Conservation (phyloP, 1,140 invertebrate genomes). For the Harpegnathos saltator region DNA sequence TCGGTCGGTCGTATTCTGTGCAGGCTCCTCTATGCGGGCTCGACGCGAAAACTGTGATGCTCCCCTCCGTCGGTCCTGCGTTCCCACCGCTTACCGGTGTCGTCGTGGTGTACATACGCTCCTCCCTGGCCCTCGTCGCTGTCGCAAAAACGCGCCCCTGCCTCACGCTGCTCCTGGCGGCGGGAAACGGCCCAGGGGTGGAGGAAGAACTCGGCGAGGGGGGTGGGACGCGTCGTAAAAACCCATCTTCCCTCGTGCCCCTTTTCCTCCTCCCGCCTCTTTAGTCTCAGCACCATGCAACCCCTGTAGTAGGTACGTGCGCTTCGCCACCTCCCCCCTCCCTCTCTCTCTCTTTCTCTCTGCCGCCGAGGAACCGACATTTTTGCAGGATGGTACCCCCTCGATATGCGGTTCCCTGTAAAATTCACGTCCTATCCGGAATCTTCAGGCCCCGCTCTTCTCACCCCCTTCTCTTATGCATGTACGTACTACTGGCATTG, state of each 20-base stretch:
- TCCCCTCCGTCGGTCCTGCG: conserved; percentile 14
- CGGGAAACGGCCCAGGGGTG: conserved; percentile 9
- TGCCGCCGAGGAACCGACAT: conserved; percentile 48
- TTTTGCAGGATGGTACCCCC: conserved; percentile 55
- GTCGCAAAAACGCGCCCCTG: conserved; percentile 64
- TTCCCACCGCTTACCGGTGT: conserved; percentile 37
- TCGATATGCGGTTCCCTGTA: conserved; percentile 26
- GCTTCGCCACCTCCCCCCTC: conserved; percentile 36
- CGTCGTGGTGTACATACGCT: conserved; percentile 60
- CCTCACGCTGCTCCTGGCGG: conserved; percentile 44
- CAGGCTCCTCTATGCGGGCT: conserved; percentile 6
- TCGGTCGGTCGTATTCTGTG: background rate
- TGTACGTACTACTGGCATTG: background rate
- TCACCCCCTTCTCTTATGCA: background rate
- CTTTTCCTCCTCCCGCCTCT: conserved; percentile 8
- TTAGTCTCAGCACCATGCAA: conserved; percentile 46
- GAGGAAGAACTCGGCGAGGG: conserved; percentile 9
- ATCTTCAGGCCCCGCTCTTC: background rate
- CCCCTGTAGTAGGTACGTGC: conserved; percentile 55
- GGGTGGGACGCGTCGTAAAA: conserved; percentile 66
- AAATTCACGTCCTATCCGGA: conserved; percentile 52
- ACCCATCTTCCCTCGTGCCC: conserved; percentile 64
- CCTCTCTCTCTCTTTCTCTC: too few relatives aligned
- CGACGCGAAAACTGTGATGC: conserved; percentile 32
- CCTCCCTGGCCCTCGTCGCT: conserved; percentile 61